Conservation (phyloP, 2,888 invertebrate species). For the Rutpela maculata region DNA sequence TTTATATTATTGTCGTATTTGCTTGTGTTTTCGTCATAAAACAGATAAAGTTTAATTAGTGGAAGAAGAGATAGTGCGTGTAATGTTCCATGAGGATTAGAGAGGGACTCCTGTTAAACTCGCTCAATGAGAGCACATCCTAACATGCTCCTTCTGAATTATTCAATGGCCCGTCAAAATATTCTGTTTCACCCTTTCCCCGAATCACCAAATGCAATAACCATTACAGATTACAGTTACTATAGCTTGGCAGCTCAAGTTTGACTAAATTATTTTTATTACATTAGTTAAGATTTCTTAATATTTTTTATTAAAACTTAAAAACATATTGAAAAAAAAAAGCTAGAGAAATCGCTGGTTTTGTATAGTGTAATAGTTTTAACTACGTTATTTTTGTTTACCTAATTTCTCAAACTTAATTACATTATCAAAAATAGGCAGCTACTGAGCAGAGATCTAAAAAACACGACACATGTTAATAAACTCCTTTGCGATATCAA, state of each 20-base stretch:
- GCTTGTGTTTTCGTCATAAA: conserved; percentile 41
- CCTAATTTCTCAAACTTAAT: too few relatives aligned
- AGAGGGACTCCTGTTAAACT: conserved; percentile 20
- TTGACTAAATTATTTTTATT: not conserved
- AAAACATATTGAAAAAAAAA: too few relatives aligned
- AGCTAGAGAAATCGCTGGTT: too few relatives aligned
- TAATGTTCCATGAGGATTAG: conserved; percentile 49
- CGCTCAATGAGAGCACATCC: conserved; percentile 20
- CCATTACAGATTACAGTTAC: not conserved
- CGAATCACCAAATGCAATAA: conserved; percentile 8
- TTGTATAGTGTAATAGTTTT: too few relatives aligned
- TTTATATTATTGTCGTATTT: conserved; percentile 39
- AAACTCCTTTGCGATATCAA: too few relatives aligned
- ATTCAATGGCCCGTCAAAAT: conserved; percentile 42
- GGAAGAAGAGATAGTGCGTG: conserved; percentile 62
- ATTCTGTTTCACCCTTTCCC: conserved; percentile 22
- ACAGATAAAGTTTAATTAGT: conserved; percentile 60
- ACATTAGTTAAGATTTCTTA: too few relatives aligned
- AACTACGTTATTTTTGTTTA: too few relatives aligned
- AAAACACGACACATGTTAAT: too few relatives aligned
- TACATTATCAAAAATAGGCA: too few relatives aligned
- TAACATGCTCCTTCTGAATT: conserved; percentile 33
- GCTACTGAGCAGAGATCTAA: too few relatives aligned
- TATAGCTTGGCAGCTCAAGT: not conserved
- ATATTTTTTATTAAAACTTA: too few relatives aligned